A percentile compares a stretch with the other conserved stretches of the same genome.
These are phyloP conservation scores for Margarornis squamiger DNA, from an alignment of 2,797 vertebrate genomes.

Conservation along the genomic window DNA sequence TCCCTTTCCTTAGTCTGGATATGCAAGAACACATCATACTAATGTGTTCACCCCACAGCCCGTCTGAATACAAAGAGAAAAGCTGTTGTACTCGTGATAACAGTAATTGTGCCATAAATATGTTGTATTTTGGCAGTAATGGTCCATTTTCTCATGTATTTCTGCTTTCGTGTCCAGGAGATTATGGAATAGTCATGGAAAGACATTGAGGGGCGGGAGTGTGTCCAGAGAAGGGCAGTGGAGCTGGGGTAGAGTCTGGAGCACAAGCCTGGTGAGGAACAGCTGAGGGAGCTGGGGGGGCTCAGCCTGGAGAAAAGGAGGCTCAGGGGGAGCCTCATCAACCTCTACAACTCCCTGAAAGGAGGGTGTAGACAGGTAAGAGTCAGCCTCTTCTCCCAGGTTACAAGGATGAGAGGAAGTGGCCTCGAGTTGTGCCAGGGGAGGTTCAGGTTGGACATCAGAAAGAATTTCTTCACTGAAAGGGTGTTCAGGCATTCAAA, in stretches of 20 bases:
- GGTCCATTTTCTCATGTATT: background rate
- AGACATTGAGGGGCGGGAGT: background rate
- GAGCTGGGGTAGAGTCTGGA: background rate
- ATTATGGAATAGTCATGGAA: accelerated
- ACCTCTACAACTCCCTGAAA: background rate
- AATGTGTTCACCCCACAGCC: background rate
- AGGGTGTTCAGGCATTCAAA: background rate
- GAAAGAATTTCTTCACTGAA: background rate
- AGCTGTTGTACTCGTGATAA: accelerated
- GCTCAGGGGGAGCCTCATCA: background rate
- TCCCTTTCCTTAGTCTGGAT: background rate
- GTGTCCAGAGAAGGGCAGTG: background rate
- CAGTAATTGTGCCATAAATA: background rate
- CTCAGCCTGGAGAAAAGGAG: background rate
- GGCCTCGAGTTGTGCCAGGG: background rate
- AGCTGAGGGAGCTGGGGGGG: background rate
- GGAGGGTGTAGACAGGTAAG: too few species aligned
- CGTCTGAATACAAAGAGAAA: accelerated
- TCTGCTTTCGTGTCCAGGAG: background rate
- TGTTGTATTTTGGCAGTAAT: background rate
- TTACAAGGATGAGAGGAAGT: background rate
- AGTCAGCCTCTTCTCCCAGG: background rate
- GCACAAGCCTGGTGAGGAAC: background rate
- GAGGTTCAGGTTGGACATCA: background rate
- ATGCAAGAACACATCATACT: accelerated